Percentiles rank a stretch among this genome's conserved stretches.
phyloP scores from a whole-genome alignment of 1,140 invertebrate species.

The Zaprionus ornatus region DNA sequence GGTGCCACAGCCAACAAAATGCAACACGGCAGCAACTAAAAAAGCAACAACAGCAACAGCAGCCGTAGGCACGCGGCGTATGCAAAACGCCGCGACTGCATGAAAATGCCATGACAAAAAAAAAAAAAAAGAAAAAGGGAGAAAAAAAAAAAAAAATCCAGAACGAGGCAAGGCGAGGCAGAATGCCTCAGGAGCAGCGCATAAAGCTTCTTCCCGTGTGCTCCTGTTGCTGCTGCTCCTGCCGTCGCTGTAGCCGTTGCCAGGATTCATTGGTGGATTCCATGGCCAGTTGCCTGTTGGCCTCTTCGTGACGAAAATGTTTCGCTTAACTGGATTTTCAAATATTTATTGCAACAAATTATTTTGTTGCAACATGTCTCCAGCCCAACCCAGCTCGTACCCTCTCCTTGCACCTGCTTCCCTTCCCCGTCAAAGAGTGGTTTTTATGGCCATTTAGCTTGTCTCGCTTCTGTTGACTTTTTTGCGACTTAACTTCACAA shows the following conservation, averaged over 20 bases:
- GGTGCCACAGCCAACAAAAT: constrained; percentile 52
- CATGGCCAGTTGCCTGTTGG: constrained; percentile 47
- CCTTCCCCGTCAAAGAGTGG: constrained; percentile 34
- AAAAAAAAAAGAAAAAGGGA: not conserved
- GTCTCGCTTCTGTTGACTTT: constrained; percentile 47
- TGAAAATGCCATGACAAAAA: constrained; percentile 48
- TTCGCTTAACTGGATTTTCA: constrained; percentile 81
- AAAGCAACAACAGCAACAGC: constrained; percentile 34
- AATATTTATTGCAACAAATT: constrained; percentile 83
- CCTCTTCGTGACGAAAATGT: constrained; percentile 79
- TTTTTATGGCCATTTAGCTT: constrained; percentile 79
- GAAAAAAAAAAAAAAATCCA: constrained; percentile 4
- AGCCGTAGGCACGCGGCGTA: constrained; percentile 53
- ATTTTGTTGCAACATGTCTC: constrained; percentile 71
- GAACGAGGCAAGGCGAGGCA: not conserved
- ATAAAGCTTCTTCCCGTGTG: constrained; percentile 5
- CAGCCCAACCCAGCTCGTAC: not conserved
- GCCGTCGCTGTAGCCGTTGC: not conserved
- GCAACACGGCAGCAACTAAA: constrained; percentile 57
- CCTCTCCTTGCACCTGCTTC: not conserved
- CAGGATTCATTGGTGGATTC: constrained; percentile 18
- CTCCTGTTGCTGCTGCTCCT: constrained; percentile 4
- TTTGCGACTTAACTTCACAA: constrained; percentile 51
- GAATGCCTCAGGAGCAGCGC: constrained; percentile 13
- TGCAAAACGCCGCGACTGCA: constrained; percentile 58